A percentile compares a stretch with the other conserved stretches of the same genome.
phyloP scores from a whole-genome alignment of 1,140 invertebrate genomes.

The Oncopodura yosiiana region DNA sequence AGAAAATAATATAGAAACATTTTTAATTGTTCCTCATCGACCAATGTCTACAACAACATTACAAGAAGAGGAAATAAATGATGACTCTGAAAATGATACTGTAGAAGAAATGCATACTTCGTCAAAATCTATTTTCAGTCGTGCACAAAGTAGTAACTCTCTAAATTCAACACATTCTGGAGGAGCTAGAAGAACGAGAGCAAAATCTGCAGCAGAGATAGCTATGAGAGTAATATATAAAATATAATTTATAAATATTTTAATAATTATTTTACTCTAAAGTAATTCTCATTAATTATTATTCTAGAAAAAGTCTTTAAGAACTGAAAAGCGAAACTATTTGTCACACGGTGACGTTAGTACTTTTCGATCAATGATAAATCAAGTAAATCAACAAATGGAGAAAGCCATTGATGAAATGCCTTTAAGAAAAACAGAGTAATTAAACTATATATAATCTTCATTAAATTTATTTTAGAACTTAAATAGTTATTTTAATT shows the following conservation, averaged over 20 bases:
- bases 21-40: not conserved
- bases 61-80: not conserved
- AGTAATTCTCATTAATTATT: not conserved
- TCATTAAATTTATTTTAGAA: not conserved
- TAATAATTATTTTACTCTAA: not conserved
- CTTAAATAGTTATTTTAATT: constrained; percentile 7
- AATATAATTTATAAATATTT: not conserved
- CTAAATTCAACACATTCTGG: not conserved
- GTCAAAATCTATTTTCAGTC: not conserved
- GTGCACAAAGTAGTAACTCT: not conserved
- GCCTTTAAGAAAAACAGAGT: constrained; percentile 60
- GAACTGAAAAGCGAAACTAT: constrained; percentile 3
- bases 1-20: not conserved
- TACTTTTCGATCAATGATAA: constrained; percentile 8
- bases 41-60: not conserved
- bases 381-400: constrained; percentile 59
- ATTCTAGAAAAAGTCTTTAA: constrained; percentile 14
- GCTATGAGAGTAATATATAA: not conserved
- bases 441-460: constrained; percentile 35
- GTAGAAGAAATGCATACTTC: not conserved
- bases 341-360: not conserved
- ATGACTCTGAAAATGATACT: not conserved
- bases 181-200: not conserved
- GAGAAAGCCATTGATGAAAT: constrained; percentile 60
- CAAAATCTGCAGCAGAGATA: not conserved